These are phyloP conservation scores for Denticeps clupeoides DNA, from an alignment of 2,797 vertebrate genomes.

Conservation along the genomic window DNA sequence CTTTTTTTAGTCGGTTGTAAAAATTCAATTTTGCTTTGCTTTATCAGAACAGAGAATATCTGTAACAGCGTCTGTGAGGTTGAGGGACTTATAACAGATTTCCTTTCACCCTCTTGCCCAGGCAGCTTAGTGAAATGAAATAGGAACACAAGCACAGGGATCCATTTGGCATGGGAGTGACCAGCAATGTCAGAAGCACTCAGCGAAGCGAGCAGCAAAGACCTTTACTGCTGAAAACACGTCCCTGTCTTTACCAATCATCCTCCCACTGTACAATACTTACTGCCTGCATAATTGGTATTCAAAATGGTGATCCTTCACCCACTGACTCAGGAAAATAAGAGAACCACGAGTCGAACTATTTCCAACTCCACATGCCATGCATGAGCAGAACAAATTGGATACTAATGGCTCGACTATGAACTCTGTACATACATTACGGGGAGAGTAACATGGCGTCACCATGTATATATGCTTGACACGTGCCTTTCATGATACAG, in stretches of 20 bases:
- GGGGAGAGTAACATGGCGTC: too few species aligned
- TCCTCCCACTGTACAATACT: not conserved
- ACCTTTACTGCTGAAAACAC: not conserved
- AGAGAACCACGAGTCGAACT: too few species aligned
- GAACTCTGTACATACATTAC: too few species aligned
- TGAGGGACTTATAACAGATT: conserved; percentile 42
- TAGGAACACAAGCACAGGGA: conserved; percentile 39
- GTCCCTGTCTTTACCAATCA: not conserved
- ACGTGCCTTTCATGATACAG: too few species aligned
- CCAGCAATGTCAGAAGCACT: conserved; percentile 33
- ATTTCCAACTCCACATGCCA: too few species aligned
- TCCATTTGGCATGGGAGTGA: conserved; percentile 33
- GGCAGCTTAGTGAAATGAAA: conserved; percentile 46
- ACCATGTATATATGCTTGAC: too few species aligned
- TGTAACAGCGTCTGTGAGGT: conserved; percentile 27
- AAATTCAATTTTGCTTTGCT: conserved; percentile 43
- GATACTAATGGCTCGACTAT: too few species aligned
- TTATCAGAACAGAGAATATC: conserved; percentile 48
- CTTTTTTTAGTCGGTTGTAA: conserved; percentile 39
- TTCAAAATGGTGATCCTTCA: not conserved
- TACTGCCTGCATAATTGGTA: not conserved
- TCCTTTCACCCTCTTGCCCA: conserved; percentile 34
- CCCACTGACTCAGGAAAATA: not conserved
- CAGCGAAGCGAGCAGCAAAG: too few species aligned
- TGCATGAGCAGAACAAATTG: too few species aligned